Evolutionary conservation across 2,113 vertebrate species (phyloP).

Genomic region (Maylandia zebra): DNA sequence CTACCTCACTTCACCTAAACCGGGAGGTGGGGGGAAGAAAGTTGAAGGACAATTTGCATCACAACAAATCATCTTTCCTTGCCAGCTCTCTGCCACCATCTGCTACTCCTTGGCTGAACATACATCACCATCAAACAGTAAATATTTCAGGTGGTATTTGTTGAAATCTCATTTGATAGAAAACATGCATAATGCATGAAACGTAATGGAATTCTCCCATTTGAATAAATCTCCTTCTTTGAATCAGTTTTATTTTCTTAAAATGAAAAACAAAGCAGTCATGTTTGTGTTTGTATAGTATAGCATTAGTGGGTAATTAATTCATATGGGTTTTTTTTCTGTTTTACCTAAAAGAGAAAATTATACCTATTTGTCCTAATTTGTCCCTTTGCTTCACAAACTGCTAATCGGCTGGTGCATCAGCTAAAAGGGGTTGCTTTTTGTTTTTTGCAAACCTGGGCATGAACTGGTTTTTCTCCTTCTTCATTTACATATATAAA

Average conservation of each 20-base stretch:
- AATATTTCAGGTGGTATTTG: not conserved
- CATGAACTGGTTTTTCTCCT: not conserved
- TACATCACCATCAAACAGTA: not conserved
- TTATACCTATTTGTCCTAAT: slow-evolving; percentile 12
- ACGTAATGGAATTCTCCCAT: not conserved
- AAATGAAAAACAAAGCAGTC: not conserved
- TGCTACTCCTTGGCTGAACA: not conserved
- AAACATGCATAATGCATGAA: slow-evolving; percentile 7
- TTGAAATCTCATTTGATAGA: not conserved
- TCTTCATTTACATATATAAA: not conserved
- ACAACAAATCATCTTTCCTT: not conserved
- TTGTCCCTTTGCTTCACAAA: slow-evolving; percentile 10
- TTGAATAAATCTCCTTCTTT: not conserved
- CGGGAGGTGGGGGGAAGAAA: not conserved
- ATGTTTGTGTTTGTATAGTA: not conserved
- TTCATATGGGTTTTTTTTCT: not conserved
- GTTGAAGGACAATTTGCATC: not conserved
- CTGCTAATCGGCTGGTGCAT: not conserved
- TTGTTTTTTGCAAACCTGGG: not conserved
- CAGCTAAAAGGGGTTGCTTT: not conserved
- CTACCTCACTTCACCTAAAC: not conserved
- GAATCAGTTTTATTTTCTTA: not conserved
- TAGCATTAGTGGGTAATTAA: not conserved
- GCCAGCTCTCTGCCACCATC: not conserved
- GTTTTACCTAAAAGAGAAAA: slow-evolving; percentile 3